Conservation (phyloP, 2,797 vertebrate species). For the Gymnoscopelus microlampas region DNA sequence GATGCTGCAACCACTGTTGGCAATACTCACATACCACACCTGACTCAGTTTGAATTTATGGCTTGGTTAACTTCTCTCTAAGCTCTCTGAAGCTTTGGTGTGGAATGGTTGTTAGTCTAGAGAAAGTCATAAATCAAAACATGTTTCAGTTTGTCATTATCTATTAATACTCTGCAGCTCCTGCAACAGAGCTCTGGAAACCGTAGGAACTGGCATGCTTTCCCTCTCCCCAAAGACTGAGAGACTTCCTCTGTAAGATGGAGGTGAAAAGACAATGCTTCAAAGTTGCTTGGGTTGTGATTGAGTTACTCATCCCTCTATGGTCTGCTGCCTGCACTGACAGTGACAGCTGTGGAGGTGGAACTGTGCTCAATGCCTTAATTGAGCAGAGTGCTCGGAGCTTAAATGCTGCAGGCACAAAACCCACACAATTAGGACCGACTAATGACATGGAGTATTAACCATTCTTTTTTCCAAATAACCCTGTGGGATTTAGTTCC, state of each 20-base stretch:
- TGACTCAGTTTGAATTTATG: constrained; percentile 64
- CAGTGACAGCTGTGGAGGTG: constrained; percentile 67
- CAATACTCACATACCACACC: constrained; percentile 22
- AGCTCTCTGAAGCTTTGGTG: constrained; percentile 64
- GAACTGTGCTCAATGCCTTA: constrained; percentile 59
- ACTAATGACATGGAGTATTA: constrained; percentile 69
- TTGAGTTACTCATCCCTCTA: constrained; percentile 71
- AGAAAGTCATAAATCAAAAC: constrained; percentile 80
- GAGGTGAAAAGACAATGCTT: constrained; percentile 58
- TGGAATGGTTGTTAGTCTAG: constrained; percentile 77
- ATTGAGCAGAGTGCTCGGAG: constrained; percentile 66
- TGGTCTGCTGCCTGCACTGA: constrained; percentile 55
- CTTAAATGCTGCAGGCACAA: constrained; percentile 63
- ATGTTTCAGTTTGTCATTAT: constrained; percentile 69
- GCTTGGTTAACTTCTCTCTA: constrained; percentile 67
- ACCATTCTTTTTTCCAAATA: constrained; percentile 73
- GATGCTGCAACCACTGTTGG: constrained; percentile 40
- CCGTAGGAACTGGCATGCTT: constrained; percentile 39
- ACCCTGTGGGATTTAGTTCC: constrained; percentile 50
- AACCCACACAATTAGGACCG: constrained; percentile 71
- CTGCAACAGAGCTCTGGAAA: constrained; percentile 44
- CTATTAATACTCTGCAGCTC: constrained; percentile 71
- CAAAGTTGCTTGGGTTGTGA: constrained; percentile 63
- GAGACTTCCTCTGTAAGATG: constrained; percentile 55
- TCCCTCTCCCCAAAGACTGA: constrained; percentile 44